Conservation (phyloP, 1,140 invertebrate species). For the Sarcophaga peregrina region DNA sequence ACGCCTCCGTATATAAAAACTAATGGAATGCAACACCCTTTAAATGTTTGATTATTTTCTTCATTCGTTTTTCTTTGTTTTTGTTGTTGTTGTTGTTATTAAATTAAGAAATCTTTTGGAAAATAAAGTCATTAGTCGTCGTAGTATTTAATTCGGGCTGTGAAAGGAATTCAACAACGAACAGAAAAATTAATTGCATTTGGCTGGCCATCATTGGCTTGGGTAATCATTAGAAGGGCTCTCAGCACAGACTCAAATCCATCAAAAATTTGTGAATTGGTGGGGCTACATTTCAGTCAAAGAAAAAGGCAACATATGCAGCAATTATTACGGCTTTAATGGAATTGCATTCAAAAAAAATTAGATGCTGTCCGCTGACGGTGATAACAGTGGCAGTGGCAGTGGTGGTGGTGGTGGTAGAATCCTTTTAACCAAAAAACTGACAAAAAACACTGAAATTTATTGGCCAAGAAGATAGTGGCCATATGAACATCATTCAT, state of each 20-base stretch:
- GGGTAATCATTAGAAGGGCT: neutral
- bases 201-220: neutral
- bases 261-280: slow-evolving; percentile 2
- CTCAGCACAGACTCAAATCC: neutral
- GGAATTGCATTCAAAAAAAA: too few relatives aligned
- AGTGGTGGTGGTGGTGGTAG: too few relatives aligned
- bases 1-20: neutral
- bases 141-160: neutral
- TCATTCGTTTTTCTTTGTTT: too few relatives aligned
- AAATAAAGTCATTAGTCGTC: slow-evolving; percentile 28
- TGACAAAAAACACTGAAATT: too few relatives aligned
- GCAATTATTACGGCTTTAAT: neutral
- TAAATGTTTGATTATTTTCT: neutral
- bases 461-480: neutral
- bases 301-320: neutral
- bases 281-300: neutral
- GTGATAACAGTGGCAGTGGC: too few relatives aligned
- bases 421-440: too few relatives aligned
- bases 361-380: too few relatives aligned
- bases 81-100: neutral
- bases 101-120: neutral
- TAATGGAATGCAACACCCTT: slow-evolving; percentile 8
- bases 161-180: neutral
- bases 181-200: slow-evolving; percentile 12
- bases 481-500: neutral